These are phyloP conservation scores for Elymnias hypermnestra DNA, from an alignment of 1,140 invertebrate genomes.

Conservation along the genomic window DNA sequence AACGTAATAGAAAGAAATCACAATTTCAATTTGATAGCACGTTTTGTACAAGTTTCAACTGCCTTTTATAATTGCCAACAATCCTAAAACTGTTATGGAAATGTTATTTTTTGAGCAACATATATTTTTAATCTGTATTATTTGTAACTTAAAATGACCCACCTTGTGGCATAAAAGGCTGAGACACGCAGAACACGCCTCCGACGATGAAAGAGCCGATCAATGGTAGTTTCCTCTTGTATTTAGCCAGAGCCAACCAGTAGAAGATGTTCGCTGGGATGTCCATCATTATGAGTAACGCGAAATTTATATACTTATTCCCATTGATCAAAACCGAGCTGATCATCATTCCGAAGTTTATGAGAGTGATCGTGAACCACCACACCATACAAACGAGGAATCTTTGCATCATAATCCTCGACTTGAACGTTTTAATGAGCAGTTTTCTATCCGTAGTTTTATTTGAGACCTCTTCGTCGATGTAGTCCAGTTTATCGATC, in stretches of 20 bases:
- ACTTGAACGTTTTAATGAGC: slow-evolving; percentile 53
- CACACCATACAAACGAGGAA: slow-evolving; percentile 81
- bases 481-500: slow-evolving; percentile 45
- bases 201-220: slow-evolving; percentile 49
- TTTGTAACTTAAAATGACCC: background rate
- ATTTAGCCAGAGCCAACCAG: slow-evolving; percentile 51
- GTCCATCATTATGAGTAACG: slow-evolving; percentile 81
- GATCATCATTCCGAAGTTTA: slow-evolving; percentile 90
- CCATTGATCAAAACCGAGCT: slow-evolving; percentile 86
- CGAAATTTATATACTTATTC: slow-evolving; percentile 83
- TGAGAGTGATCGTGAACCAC: slow-evolving; percentile 85
- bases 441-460: slow-evolving; percentile 38
- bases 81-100: too few species aligned
- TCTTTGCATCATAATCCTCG: slow-evolving; percentile 53
- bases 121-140: too few species aligned
- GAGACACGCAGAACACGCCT: slow-evolving; percentile 52
- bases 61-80: too few species aligned
- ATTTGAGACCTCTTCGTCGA: slow-evolving; percentile 31
- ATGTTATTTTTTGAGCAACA: too few species aligned
- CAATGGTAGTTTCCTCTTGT: slow-evolving; percentile 47
- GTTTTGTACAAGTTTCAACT: too few species aligned
- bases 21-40: too few species aligned
- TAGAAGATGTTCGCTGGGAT: slow-evolving; percentile 83
- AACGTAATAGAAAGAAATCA: too few species aligned
- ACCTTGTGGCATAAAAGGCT: slow-evolving; percentile 61